These are phyloP conservation scores for Pantelozetes paolii DNA, from an alignment of 2,888 invertebrate species.

Conservation along the genomic window DNA sequence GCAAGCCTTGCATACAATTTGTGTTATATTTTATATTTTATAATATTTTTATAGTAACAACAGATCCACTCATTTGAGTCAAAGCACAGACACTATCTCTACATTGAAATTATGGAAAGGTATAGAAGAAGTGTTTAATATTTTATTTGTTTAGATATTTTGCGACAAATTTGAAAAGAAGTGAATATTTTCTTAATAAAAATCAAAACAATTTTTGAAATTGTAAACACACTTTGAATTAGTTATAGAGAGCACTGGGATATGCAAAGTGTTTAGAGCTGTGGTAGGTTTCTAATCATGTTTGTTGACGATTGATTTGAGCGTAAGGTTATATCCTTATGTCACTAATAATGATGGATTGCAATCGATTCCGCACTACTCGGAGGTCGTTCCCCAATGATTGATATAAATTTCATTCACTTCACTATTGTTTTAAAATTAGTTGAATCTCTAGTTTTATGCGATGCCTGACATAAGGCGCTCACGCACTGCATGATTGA, in stretches of 20 bases:
- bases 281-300: slow-evolving; percentile 22
- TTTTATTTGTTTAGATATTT: slow-evolving; percentile 3
- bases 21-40: not conserved
- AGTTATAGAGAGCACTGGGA: not conserved
- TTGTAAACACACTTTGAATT: not conserved
- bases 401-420: slow-evolving; percentile 18
- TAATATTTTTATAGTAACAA: not conserved
- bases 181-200: too few species aligned
- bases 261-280: not conserved
- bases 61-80: not conserved
- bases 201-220: not conserved
- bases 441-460: slow-evolving; percentile 4
- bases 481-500: slow-evolving; percentile 33
- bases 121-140: not conserved
- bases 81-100: not conserved
- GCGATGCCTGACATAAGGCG: slow-evolving; percentile 29
- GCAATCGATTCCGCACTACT: slow-evolving; percentile 2
- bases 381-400: slow-evolving; percentile 27
- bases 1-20: not conserved
- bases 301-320: slow-evolving; percentile 28
- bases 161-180: not conserved
- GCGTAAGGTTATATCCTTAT: slow-evolving; percentile 25
- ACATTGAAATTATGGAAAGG: not conserved
- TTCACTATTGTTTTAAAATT: slow-evolving; percentile 19
- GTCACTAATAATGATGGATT: slow-evolving; percentile 34